phyloP scores from a whole-genome alignment of 2,113 vertebrate species.

The Lagopus muta region DNA sequence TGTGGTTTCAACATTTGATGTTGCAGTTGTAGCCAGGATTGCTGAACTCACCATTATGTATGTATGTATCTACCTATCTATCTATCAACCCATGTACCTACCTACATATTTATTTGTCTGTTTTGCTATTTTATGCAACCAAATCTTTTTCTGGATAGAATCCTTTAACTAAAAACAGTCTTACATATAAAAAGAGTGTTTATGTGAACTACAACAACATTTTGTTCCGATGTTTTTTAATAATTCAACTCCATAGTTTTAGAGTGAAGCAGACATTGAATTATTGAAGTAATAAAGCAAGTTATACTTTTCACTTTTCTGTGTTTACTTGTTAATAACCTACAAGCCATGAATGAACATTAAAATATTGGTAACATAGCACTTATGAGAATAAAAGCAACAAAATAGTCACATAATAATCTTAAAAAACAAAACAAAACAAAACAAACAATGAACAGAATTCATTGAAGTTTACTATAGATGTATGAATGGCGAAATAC shows the following conservation, averaged over 20 bases:
- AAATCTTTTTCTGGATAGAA: neutral
- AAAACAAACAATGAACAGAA: neutral
- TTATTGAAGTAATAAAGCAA: neutral
- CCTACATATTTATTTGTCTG: neutral
- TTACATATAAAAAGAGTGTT: neutral
- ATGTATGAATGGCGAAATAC: neutral
- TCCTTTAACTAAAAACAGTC: neutral
- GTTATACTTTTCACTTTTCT: neutral
- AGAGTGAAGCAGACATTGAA: neutral
- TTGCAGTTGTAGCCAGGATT: neutral
- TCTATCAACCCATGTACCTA: neutral
- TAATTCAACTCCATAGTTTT: neutral
- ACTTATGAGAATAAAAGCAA: neutral
- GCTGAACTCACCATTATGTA: neutral
- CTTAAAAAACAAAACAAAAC: neutral
- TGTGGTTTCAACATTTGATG: neutral
- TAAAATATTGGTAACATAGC: neutral
- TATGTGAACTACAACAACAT: neutral
- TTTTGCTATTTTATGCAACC: neutral
- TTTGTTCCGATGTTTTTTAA: neutral
- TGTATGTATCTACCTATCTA: too few species aligned
- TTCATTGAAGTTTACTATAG: neutral
- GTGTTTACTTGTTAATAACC: neutral
- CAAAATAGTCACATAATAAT: neutral
- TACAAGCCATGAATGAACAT: neutral